phyloP scores from a whole-genome alignment of 2,113 vertebrate species.

The Myocastor coypus region DNA sequence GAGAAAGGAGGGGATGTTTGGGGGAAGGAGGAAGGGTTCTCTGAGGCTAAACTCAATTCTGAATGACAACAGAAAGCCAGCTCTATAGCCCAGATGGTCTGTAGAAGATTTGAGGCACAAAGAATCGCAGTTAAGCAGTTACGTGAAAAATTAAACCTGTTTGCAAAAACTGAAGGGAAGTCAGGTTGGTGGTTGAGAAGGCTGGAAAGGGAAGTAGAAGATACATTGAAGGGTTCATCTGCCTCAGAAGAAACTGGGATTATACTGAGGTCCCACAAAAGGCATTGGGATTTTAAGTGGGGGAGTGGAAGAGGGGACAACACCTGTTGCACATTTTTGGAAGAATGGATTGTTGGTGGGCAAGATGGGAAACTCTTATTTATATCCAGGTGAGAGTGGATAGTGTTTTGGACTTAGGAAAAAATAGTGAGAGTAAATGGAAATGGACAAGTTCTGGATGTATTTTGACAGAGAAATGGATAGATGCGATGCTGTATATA shows the following conservation, averaged over 20 bases:
- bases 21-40: neutral
- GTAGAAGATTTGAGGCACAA: neutral
- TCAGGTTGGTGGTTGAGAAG: neutral
- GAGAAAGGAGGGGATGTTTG: neutral
- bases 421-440: neutral
- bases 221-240: no score
- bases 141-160: neutral
- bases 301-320: neutral
- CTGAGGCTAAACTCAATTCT: neutral
- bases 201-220: neutral
- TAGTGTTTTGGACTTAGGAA: neutral
- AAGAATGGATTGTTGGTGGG: neutral
- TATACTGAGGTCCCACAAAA: neutral
- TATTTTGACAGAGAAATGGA: neutral
- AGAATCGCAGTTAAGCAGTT: neutral
- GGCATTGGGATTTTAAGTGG: neutral
- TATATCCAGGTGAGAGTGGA: neutral
- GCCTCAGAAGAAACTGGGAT: neutral
- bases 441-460: neutral
- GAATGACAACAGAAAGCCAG: neutral
- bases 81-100: neutral
- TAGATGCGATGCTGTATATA: neutral
- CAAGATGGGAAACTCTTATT: neutral
- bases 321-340: neutral
- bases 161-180: neutral